phyloP scores from a whole-genome alignment of 2,888 invertebrate genomes.

The Quadriops clusia region DNA sequence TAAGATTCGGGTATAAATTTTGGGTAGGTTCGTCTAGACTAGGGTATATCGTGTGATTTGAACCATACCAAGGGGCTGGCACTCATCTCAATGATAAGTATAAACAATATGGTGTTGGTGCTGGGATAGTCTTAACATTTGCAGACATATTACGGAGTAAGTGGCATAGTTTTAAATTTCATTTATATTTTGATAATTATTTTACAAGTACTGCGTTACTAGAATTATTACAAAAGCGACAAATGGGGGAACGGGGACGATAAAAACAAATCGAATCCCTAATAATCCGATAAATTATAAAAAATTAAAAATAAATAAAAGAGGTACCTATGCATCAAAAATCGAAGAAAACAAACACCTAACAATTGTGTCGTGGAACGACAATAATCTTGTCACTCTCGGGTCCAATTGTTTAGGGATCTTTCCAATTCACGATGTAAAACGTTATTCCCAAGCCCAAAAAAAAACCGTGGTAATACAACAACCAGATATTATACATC shows the following conservation, averaged over 20 bases:
- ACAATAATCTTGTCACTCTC: constrained; percentile 11
- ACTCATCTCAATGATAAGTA: constrained; percentile 12
- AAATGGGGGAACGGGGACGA: constrained; percentile 13
- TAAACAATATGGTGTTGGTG: constrained; percentile 14
- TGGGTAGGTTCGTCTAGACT: constrained; percentile 20
- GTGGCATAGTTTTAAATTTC: constrained; percentile 7
- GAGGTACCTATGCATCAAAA: constrained; percentile 9
- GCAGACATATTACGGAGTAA: constrained; percentile 9
- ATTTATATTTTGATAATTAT: constrained; percentile 19
- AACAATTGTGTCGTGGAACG: constrained; percentile 10
- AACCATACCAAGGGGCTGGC: constrained; percentile 20
- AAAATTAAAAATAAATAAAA: constrained; percentile 8
- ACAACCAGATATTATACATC: too few relatives aligned
- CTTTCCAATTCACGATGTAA: constrained; percentile 10
- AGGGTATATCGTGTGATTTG: constrained; percentile 21
- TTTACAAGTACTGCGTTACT: constrained; percentile 15
- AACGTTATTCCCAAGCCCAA: constrained; percentile 11
- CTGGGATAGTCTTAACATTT: constrained; percentile 13
- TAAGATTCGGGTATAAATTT: constrained; percentile 15
- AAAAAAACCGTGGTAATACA: too few relatives aligned
- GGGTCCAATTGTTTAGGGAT: constrained; percentile 5
- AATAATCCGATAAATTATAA: constrained; percentile 7
- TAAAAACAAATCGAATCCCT: constrained; percentile 13
- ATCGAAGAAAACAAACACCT: too few relatives aligned
- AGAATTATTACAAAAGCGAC: constrained; percentile 10